Base-by-base conservation (phyloP, 2,113 vertebrate species). In the Salminus brasiliensis region DNA sequence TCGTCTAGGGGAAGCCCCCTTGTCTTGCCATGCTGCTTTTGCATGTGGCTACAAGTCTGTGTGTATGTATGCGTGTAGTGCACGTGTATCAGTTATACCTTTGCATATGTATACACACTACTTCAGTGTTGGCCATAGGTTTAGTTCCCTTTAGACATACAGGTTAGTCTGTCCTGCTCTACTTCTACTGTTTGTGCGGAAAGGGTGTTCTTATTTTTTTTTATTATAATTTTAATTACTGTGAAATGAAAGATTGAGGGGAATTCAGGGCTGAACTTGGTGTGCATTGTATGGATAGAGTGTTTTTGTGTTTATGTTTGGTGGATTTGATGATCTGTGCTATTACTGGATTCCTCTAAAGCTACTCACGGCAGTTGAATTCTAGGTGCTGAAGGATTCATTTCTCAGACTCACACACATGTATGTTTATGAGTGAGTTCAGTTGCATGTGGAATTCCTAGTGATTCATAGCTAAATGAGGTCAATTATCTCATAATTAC, bases 1-100 rank as follows among this genome's bases (percentile, higher is more conserved):
- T 83, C 70, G 67, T 75, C 27, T 30, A 36, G 70, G 63, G 65
- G 72, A 84, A 77, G 49, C 82, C 59, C 52, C 78, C 34, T 70
- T 80, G 57, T 75, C 49, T 66, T 65, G 27, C 76, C 53, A 43
- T 63, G 47, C 66, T 74, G 70, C 57, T 65, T 30, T 18, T n/a
- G 29, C 59, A 43, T 77, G 60, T 67, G 47, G 7, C 27, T 16
- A 65, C 41, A 57, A 65, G 59, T 66, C 13, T 34, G 25, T 78
- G 21, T 74, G 59, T 9, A 36, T 66, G 9, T 34, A 18, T 78
- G 21, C 68, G 59, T 9, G 47, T 65, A 13, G 15, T 5, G 69
- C 4, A 5, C 59, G 55, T 67, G 59, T 52, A 52, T 71, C n/a
- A 62, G 13, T 41, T 66, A 78, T 34, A 21, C 36, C 47, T 63